Percentiles rank a stretch among this genome's conserved stretches.
Evolutionary conservation across 23 tunicate genomes (phyloP).

Genomic region (Halocynthia roretzi): DNA sequence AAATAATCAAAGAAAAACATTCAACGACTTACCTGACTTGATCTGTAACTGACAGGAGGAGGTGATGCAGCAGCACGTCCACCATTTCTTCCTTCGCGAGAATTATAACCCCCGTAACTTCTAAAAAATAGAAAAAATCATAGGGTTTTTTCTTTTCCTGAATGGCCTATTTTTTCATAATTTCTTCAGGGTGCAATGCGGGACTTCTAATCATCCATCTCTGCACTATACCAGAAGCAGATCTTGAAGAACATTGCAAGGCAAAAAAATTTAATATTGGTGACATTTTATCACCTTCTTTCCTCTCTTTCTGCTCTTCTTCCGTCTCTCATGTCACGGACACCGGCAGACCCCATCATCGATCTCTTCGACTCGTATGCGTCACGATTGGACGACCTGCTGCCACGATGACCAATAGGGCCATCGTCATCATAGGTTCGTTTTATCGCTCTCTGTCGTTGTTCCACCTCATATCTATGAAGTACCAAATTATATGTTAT

Average conservation of each 20-base stretch:
- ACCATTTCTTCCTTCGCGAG: neutral
- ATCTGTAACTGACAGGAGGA: constrained; percentile 21
- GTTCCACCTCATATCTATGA: constrained; percentile 16
- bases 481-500: no score
- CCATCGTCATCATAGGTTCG: constrained; percentile 23
- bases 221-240: neutral
- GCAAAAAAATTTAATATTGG: neutral
- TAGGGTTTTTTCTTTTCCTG: no score
- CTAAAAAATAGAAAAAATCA: neutral
- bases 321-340: neutral
- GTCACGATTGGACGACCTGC: constrained; percentile 7
- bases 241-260: neutral
- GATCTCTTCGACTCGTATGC: constrained; percentile 1
- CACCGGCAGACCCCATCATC: neutral
- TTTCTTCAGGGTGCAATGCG: no score
- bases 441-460: constrained; percentile 23
- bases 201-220: no score
- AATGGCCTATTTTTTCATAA: no score
- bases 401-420: constrained; percentile 2
- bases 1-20: no score
- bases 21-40: neutral
- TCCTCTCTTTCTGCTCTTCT: constrained; percentile 3
- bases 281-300: neutral
- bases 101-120: neutral
- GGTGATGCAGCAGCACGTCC: constrained; percentile 10